A percentile compares a stretch with the other conserved stretches of the same genome.
phyloP scores from a whole-genome alignment of 2,888 invertebrate species.

The Dolichopus griseipennis region DNA sequence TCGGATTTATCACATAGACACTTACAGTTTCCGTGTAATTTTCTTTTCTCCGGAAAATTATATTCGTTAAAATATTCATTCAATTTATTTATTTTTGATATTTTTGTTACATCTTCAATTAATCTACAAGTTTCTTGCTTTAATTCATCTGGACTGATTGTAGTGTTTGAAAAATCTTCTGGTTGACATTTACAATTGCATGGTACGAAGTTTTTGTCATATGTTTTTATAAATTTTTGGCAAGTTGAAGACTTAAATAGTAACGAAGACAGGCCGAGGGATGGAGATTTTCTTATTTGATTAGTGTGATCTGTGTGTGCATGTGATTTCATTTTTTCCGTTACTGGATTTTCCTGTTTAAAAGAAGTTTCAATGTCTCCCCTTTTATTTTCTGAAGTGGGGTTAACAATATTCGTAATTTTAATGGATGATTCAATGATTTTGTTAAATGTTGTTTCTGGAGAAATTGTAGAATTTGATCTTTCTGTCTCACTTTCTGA shows the following conservation, averaged over 20 bases:
- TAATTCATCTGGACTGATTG: slow-evolving; percentile 38
- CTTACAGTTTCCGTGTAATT: slow-evolving; percentile 29
- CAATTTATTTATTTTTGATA: slow-evolving; percentile 23
- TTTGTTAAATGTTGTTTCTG: background rate
- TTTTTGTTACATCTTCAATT: slow-evolving; percentile 35
- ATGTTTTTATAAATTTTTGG: slow-evolving; percentile 19
- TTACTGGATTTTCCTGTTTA: slow-evolving; percentile 20
- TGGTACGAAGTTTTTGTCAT: slow-evolving; percentile 20
- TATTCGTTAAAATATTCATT: background rate
- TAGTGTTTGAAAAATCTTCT: slow-evolving; percentile 37
- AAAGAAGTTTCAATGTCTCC: slow-evolving; percentile 16
- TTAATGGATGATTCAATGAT: background rate
- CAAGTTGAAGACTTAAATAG: slow-evolving; percentile 13
- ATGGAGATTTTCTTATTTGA: slow-evolving; percentile 17
- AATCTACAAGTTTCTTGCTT: slow-evolving; percentile 41
- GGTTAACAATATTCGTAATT: background rate
- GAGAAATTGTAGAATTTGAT: background rate
- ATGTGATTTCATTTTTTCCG: slow-evolving; percentile 18
- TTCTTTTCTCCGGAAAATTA: slow-evolving; percentile 11
- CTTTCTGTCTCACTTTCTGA: background rate
- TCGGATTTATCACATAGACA: slow-evolving; percentile 26
- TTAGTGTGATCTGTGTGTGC: slow-evolving; percentile 5
- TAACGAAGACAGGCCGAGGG: slow-evolving; percentile 13
- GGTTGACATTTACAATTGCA: slow-evolving; percentile 42
- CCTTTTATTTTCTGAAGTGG: background rate